phyloP scores from a whole-genome alignment of 2,113 vertebrate species.

The Boleophthalmus pectinirostris region DNA sequence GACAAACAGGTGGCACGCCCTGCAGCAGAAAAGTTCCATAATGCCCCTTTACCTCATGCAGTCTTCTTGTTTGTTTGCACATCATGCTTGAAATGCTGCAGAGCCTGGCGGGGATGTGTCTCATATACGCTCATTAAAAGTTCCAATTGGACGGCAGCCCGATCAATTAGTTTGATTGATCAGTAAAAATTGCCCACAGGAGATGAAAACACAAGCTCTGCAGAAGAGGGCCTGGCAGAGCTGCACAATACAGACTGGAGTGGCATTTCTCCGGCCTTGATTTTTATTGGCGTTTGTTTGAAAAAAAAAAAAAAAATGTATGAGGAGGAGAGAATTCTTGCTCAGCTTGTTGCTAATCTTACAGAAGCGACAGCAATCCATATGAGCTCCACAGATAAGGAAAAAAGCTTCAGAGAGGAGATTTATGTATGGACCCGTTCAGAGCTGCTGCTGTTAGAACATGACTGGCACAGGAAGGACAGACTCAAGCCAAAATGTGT shows the following conservation, averaged over 20 bases:
- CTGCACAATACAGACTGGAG: slow-evolving; percentile 42
- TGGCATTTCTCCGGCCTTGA: slow-evolving; percentile 52
- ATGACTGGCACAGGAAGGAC: slow-evolving; percentile 57
- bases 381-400: slow-evolving; percentile 62
- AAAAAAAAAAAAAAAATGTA: slow-evolving; percentile 36
- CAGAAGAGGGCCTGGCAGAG: slow-evolving; percentile 23
- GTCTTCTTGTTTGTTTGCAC: slow-evolving; percentile 18
- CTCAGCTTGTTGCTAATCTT: slow-evolving; percentile 57
- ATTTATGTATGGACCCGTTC: slow-evolving; percentile 36
- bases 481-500: slow-evolving; percentile 47
- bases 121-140: slow-evolving; percentile 61
- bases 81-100: slow-evolving; percentile 9
- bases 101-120: slow-evolving; percentile 18
- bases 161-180: slow-evolving; percentile 69
- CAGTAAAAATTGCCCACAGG: slow-evolving; percentile 51
- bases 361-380: slow-evolving; percentile 49
- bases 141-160: slow-evolving; percentile 44
- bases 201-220: slow-evolving; percentile 37
- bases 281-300: slow-evolving; percentile 66
- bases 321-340: slow-evolving; percentile 52
- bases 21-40: neutral
- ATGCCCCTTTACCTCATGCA: slow-evolving; percentile 10
- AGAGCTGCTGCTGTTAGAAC: slow-evolving; percentile 39
- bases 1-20: no score
- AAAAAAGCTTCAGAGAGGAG: slow-evolving; percentile 34